Evolutionary conservation across 2,888 invertebrate species (phyloP).

Genomic region (Heterodera filipjevi): DNA sequence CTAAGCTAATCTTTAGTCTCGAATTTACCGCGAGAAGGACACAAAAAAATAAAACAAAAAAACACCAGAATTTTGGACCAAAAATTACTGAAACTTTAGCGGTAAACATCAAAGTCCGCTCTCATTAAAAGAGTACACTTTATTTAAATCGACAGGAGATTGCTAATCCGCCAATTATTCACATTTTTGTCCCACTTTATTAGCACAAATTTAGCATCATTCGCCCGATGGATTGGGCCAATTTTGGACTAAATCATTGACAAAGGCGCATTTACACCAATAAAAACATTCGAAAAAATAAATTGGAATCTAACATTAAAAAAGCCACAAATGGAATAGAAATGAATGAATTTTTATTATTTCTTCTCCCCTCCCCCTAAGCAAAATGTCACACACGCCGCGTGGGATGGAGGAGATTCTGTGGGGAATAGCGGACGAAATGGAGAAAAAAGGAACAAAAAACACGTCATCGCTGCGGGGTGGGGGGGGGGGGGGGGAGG

Average conservation of each 20-base stretch:
- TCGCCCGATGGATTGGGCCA: not conserved
- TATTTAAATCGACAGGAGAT: no score
- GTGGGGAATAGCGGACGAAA: not conserved
- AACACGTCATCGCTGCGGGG: not conserved
- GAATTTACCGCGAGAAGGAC: not conserved
- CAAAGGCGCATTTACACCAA: not conserved
- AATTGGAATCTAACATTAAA: not conserved
- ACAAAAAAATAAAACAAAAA: no score
- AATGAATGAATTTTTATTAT: not conserved
- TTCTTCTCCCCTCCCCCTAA: no score
- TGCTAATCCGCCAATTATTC: not conserved
- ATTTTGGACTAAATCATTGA: not conserved
- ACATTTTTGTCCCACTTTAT: not conserved
- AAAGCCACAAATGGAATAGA: not conserved
- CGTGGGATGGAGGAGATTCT: not conserved
- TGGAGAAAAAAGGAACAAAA: not conserved
- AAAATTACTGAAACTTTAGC: no score
- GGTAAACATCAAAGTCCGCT: no score
- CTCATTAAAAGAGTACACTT: no score
- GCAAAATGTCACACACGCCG: not conserved
- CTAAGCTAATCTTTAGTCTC: not conserved
- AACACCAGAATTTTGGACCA: no score
- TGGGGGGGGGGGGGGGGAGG: not conserved
- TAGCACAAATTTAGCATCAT: not conserved
- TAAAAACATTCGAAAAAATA: not conserved